Conservation (phyloP, 1,140 invertebrate genomes). For the Popillia japonica region DNA sequence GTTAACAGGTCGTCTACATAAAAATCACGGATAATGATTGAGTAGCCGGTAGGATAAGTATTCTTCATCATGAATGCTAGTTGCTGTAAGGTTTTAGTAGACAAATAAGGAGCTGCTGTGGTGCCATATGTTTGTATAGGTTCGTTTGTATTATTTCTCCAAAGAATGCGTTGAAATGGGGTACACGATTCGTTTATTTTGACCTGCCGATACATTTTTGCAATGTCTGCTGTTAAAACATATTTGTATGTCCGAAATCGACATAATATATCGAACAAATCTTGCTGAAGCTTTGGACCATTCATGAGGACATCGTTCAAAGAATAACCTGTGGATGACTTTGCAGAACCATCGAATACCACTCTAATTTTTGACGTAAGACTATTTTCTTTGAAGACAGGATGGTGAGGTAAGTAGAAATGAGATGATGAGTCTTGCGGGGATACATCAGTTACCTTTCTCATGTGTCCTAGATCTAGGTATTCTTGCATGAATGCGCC, state of each 20-base stretch:
- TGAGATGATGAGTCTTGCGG: background rate
- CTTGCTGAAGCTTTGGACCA: background rate
- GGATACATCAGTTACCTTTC: conserved; percentile 34
- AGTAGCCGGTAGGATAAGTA: conserved; percentile 42
- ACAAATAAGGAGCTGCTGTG: conserved; percentile 48
- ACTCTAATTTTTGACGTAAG: conserved; percentile 50
- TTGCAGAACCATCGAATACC: conserved; percentile 40
- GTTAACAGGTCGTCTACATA: conserved; percentile 46
- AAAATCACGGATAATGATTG: conserved; percentile 41
- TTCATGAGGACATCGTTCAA: conserved; percentile 14
- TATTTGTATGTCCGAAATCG: conserved; percentile 19
- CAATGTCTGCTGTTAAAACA: conserved; percentile 4
- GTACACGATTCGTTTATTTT: background rate
- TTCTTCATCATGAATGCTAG: conserved; percentile 45
- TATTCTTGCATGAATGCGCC: conserved; percentile 44
- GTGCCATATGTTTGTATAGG: conserved; percentile 51
- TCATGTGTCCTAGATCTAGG: conserved; percentile 43
- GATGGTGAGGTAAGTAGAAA: conserved; percentile 58
- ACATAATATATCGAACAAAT: conserved; percentile 25
- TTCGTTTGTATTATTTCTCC: conserved; percentile 25
- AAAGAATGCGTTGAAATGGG: background rate
- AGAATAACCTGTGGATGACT: background rate
- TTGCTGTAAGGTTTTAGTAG: conserved; percentile 48
- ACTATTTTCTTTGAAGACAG: conserved; percentile 46
- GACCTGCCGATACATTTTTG: conserved; percentile 23